Conservation (phyloP, 2,797 vertebrate species). For the Ptychobarbus kaznakovi region DNA sequence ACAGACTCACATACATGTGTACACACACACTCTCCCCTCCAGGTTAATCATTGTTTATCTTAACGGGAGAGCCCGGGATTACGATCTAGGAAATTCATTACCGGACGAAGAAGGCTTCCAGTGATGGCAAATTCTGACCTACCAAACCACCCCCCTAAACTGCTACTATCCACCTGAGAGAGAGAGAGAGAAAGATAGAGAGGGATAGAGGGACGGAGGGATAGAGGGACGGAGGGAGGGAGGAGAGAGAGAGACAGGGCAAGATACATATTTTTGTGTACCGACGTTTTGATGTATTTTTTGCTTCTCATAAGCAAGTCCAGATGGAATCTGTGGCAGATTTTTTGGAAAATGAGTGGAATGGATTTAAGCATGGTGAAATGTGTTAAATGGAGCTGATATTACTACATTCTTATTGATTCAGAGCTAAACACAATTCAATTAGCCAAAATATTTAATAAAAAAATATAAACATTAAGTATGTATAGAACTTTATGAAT, state of each 20-base stretch:
- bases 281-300: not conserved
- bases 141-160: conserved; percentile 35
- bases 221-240: no score
- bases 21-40: conserved; percentile 68
- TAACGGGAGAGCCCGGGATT: conserved; percentile 79
- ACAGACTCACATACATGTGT: conserved; percentile 65
- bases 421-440: not conserved
- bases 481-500: not conserved
- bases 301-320: not conserved
- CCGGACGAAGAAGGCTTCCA: conserved; percentile 74
- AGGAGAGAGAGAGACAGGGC: not conserved
- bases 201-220: not conserved
- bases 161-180: not conserved
- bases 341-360: not conserved
- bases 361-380: not conserved
- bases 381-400: not conserved
- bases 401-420: not conserved
- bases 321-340: not conserved
- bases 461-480: not conserved
- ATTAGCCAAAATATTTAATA: not conserved
- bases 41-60: conserved; percentile 84
- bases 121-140: conserved; percentile 59
- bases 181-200: conserved; percentile 25
- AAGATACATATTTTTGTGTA: not conserved
- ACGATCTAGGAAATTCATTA: conserved; percentile 83